Evolutionary conservation across 2,797 vertebrate species (phyloP).

Genomic region (Pelochelys cantorii): DNA sequence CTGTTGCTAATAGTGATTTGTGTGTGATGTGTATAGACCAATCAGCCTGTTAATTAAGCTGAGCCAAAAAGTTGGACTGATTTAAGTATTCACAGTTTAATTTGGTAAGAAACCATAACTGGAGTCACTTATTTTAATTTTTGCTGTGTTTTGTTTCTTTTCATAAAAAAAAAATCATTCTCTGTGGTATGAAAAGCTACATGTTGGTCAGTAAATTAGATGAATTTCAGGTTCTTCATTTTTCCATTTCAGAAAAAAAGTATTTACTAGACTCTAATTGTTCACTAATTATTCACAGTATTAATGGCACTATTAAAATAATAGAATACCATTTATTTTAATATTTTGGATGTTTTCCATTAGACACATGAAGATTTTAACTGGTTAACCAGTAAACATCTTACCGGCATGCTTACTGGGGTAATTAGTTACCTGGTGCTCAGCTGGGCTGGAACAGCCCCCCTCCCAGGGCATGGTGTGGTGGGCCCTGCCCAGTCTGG

Average conservation of each 20-base stretch:
- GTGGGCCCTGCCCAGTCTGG: too few relatives aligned
- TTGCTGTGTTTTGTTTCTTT: constrained; percentile 23
- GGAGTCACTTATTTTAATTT: constrained; percentile 2
- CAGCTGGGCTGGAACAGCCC: too few relatives aligned
- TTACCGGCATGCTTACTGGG: too few relatives aligned
- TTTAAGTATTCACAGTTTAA: not conserved
- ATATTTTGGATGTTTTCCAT: too few relatives aligned
- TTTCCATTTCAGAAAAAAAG: not conserved
- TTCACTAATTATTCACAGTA: too few relatives aligned
- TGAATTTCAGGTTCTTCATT: not conserved
- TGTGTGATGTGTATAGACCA: not conserved
- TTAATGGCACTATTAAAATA: too few relatives aligned
- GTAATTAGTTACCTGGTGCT: too few relatives aligned
- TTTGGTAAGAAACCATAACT: not conserved
- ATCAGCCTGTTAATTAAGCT: not conserved
- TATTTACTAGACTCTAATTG: too few relatives aligned
- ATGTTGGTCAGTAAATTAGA: not conserved
- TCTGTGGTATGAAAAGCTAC: not conserved
- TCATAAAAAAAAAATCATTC: not conserved
- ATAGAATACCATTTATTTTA: too few relatives aligned
- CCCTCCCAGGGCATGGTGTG: too few relatives aligned
- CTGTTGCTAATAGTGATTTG: not conserved
- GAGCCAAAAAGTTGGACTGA: not conserved
- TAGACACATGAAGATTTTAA: too few relatives aligned
- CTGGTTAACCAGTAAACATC: too few relatives aligned